Conservation (phyloP, 1,140 invertebrate species). For the Intoshia linei region DNA sequence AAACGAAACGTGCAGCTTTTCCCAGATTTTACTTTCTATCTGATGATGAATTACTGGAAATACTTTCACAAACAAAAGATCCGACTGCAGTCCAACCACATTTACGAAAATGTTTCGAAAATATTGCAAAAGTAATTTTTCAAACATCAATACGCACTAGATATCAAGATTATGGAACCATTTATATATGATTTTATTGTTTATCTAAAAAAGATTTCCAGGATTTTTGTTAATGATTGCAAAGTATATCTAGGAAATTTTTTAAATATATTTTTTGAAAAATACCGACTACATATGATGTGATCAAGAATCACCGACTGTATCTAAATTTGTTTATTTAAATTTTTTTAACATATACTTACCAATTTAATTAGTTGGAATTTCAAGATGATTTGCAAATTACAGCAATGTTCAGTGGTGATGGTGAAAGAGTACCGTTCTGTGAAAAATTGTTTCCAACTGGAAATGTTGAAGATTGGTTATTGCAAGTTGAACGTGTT, state of each 20-base stretch:
- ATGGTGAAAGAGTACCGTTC: constrained; percentile 22
- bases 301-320: background rate
- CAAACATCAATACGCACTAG: background rate
- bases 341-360: background rate
- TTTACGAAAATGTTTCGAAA: constrained; percentile 43
- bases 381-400: constrained; percentile 24
- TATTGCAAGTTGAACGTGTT: constrained; percentile 18
- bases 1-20: constrained; percentile 45
- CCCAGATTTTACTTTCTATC: constrained; percentile 50
- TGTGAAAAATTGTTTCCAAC: constrained; percentile 18
- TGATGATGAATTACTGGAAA: constrained; percentile 50
- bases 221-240: background rate
- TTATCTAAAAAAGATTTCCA: no score
- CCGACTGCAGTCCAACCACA: constrained; percentile 44
- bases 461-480: constrained; percentile 25
- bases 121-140: constrained; percentile 30
- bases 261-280: constrained; percentile 1
- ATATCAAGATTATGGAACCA: background rate
- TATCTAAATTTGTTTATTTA: background rate
- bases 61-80: constrained; percentile 42
- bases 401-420: constrained; percentile 20
- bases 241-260: background rate
- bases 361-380: constrained; percentile 11
- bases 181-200: constrained; percentile 1
- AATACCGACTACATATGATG: background rate